A percentile compares a stretch with the other conserved stretches of the same genome.
These are phyloP conservation scores for Sakesphorus luctuosus DNA, from an alignment of 2,113 vertebrate genomes.

Conservation along the genomic window DNA sequence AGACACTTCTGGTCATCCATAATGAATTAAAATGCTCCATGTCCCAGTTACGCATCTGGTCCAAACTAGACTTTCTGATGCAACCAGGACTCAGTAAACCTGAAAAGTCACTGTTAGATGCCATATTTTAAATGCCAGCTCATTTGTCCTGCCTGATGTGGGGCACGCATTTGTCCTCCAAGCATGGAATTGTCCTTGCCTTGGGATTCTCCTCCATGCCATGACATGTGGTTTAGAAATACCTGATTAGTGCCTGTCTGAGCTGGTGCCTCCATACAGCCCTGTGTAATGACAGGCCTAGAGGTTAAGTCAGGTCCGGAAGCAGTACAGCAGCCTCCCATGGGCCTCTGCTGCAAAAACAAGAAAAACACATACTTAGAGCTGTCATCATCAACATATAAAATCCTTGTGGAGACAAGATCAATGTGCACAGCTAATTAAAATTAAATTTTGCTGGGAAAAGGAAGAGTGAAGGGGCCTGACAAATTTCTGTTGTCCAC, in stretches of 20 bases:
- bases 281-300: background rate
- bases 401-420: background rate
- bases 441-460: background rate
- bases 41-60: background rate
- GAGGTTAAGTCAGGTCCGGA: background rate
- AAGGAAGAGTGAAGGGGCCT: background rate
- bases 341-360: background rate
- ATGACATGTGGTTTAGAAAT: background rate
- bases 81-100: background rate
- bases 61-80: background rate
- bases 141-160: background rate
- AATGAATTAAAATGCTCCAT: background rate
- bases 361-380: background rate
- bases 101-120: background rate
- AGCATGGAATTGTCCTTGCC: background rate
- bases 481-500: background rate
- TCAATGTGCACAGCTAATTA: background rate
- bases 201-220: background rate
- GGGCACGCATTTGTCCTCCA: background rate
- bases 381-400: background rate
- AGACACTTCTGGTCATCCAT: background rate
- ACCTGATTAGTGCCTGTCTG: background rate
- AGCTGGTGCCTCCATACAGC: background rate
- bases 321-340: background rate
- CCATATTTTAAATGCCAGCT: background rate